Evolutionary conservation across 2,888 invertebrate genomes (phyloP), one percentile per base, ranked within the genome.

Genomic region (Deladenus siricidicola): DNA sequence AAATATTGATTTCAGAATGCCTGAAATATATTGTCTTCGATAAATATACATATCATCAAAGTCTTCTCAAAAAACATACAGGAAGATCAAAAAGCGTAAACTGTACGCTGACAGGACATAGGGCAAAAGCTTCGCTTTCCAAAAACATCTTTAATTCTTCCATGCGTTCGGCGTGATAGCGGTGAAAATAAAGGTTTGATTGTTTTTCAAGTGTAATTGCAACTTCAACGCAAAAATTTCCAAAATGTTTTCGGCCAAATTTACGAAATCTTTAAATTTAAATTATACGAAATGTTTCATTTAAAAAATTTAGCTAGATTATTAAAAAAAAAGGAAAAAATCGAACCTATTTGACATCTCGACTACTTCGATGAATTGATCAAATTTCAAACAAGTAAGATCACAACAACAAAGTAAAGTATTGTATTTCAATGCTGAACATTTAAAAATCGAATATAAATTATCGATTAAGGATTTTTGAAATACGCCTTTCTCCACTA

Each of bases 31-130:
- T n/a, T n/a, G n/a, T n/a, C n/a, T n/a, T n/a, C n/a, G n/a, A n/a
- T n/a, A n/a, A n/a, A n/a, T n/a, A n/a, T n/a, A n/a, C n/a, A n/a
- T n/a, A n/a, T n/a, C n/a, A n/a, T n/a, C n/a, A n/a, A n/a, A n/a
- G n/a, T n/a, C n/a, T n/a, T n/a, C n/a, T n/a, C n/a, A n/a, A n/a
- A n/a, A n/a, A n/a, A n/a, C 62, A 19, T 4, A 73, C 74, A 60
- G 72, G 73, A 10, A 76, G 63, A 56, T 76, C 76, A 47, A 76
- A 76, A 10, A 76, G 67, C 1, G 73, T 72, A 62, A 76, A 76
- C 47, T 74, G 70, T 42, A 61, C 45, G 10, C 74, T 70, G 8
- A 76, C 72, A 1, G 76, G 76, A 48, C 75, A 75, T 6, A 74
- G 61, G 3, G 76, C 68, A 62, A 77, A 76, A 3, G 69, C 69